phyloP scores from a whole-genome alignment of 2,797 vertebrate species.

The Mus minutoides region DNA sequence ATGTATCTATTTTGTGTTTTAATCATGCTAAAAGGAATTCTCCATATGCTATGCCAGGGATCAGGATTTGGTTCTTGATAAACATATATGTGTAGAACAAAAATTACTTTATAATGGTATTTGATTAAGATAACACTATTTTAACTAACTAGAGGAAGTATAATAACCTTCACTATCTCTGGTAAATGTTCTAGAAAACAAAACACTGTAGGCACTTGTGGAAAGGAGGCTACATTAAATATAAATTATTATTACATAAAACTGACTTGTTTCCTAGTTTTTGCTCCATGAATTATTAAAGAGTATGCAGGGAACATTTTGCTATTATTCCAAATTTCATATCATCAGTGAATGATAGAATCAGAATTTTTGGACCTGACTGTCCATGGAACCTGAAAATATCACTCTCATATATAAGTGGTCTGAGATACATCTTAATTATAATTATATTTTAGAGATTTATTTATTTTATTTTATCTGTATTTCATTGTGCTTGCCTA shows the following conservation, averaged over 20 bases:
- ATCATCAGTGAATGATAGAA: not conserved
- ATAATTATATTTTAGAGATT: not conserved
- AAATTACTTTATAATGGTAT: not conserved
- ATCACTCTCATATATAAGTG: not conserved
- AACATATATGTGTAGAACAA: not conserved
- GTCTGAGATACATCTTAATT: not conserved
- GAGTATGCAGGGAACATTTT: not conserved
- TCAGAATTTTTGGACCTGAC: not conserved
- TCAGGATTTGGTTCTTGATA: conserved; percentile 33
- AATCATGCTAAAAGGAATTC: not conserved
- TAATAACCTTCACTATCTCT: conserved; percentile 11
- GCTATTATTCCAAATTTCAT: not conserved
- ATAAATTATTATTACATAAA: not conserved
- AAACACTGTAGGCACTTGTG: not conserved
- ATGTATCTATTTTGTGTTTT: not conserved
- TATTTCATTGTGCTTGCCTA: not conserved
- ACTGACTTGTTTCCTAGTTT: not conserved
- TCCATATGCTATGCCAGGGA: not conserved
- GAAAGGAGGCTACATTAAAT: not conserved
- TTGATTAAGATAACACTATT: not conserved
- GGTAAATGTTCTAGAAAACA: conserved; percentile 5
- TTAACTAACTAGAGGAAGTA: conserved; percentile 28
- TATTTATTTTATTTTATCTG: not conserved
- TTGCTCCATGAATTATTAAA: not conserved
- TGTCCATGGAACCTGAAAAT: not conserved